A percentile compares a stretch with the other conserved stretches of the same genome.
Evolutionary conservation across 2,797 vertebrate genomes (phyloP).

Genomic region (Scarus forsteni): DNA sequence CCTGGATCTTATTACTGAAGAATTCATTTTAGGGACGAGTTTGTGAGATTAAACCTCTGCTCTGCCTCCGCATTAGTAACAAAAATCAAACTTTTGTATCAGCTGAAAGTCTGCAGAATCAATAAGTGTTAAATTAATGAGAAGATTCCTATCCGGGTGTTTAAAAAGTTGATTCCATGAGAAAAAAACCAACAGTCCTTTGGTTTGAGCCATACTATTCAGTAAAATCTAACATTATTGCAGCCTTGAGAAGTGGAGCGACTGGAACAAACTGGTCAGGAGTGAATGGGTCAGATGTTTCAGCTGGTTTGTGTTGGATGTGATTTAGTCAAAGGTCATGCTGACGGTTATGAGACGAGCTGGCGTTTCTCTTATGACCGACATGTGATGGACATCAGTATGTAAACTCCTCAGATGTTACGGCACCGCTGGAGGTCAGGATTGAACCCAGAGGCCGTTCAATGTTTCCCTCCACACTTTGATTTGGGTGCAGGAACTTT

Average conservation of each 20-base stretch:
- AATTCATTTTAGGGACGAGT: no score
- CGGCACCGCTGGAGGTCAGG: neutral
- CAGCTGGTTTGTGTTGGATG: neutral
- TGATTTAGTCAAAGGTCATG: neutral
- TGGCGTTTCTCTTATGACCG: conserved; percentile 36
- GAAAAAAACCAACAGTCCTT: no score
- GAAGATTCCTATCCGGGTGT: no score
- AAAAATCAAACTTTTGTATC: no score
- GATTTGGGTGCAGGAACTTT: neutral
- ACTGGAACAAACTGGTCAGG: neutral
- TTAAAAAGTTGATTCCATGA: no score
- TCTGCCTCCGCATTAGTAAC: no score
- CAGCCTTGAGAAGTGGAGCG: neutral
- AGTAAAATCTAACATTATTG: no score
- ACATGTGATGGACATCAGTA: conserved; percentile 42
- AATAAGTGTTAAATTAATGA: no score
- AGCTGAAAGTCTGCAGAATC: no score
- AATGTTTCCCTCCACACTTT: neutral
- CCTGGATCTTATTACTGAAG: no score
- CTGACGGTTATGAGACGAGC: neutral
- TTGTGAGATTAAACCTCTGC: no score
- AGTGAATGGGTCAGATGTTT: neutral
- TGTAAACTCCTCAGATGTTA: neutral
- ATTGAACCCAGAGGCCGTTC: neutral
- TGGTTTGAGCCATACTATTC: no score